phyloP scores from a whole-genome alignment of 2,797 vertebrate genomes.

The Danio aesculapii region DNA sequence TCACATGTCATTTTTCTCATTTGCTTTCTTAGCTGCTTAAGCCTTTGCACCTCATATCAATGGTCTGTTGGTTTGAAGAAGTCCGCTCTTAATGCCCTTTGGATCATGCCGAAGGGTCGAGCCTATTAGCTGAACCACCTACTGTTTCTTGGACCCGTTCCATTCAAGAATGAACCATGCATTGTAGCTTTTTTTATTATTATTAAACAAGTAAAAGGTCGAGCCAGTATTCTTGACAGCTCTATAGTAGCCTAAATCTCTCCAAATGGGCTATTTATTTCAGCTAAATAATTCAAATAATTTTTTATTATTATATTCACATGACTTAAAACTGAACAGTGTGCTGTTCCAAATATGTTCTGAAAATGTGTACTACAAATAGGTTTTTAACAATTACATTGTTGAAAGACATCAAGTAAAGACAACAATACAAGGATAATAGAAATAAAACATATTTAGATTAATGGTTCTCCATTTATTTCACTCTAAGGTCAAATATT shows the following conservation, averaged over 20 bases:
- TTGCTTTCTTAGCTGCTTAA: slow-evolving; percentile 69
- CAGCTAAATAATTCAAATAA: slow-evolving; percentile 48
- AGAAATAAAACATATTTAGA: background rate
- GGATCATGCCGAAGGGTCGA: slow-evolving; percentile 61
- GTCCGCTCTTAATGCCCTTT: slow-evolving; percentile 56
- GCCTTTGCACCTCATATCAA: slow-evolving; percentile 61
- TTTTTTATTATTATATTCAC: slow-evolving; percentile 43
- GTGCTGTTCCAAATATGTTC: background rate
- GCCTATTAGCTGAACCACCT: slow-evolving; percentile 65
- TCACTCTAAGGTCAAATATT: no score
- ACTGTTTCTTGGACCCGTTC: slow-evolving; percentile 60
- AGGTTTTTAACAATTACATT: background rate
- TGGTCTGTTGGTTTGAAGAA: slow-evolving; percentile 57
- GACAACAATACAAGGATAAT: background rate
- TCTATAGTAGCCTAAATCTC: slow-evolving; percentile 39
- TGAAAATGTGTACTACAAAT: background rate
- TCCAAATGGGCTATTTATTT: slow-evolving; percentile 43
- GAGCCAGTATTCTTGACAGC: slow-evolving; percentile 37
- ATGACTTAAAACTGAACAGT: slow-evolving; percentile 15
- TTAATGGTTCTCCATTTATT: no score
- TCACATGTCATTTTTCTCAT: slow-evolving; percentile 68
- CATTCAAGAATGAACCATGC: slow-evolving; percentile 52
- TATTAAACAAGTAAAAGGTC: slow-evolving; percentile 55
- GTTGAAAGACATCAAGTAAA: background rate
- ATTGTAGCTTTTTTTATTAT: slow-evolving; percentile 48